Conservation (phyloP, 2,113 vertebrate species). For the Ariopsis seemanni region DNA sequence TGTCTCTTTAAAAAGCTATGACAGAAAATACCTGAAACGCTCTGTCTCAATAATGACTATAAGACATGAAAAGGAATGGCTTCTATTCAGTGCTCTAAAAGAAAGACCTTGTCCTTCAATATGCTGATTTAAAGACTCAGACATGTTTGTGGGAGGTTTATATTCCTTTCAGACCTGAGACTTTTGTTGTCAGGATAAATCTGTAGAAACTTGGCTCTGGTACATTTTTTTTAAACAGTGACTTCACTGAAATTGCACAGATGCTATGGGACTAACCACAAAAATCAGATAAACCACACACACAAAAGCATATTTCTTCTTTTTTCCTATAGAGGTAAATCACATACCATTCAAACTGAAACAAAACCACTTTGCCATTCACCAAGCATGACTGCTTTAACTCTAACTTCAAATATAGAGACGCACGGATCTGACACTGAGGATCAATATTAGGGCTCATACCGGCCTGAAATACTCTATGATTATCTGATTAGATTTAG, state of each 20-base stretch:
- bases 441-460: not conserved
- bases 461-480: not conserved
- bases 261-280: slow-evolving; percentile 22
- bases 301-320: not conserved
- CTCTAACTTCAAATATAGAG: not conserved
- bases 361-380: not conserved
- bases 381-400: not conserved
- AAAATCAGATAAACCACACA: slow-evolving; percentile 21
- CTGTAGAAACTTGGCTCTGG: slow-evolving; percentile 31
- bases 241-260: not conserved
- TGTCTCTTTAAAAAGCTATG: slow-evolving; percentile 15
- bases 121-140: slow-evolving; percentile 19
- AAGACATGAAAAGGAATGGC: slow-evolving; percentile 24
- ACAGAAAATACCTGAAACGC: slow-evolving; percentile 30
- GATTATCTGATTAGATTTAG: not conserved
- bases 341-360: not conserved
- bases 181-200: slow-evolving; percentile 38
- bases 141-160: slow-evolving; percentile 25
- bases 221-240: slow-evolving; percentile 15
- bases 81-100: slow-evolving; percentile 9
- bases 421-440: not conserved
- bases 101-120: slow-evolving; percentile 38
- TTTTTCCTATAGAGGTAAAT: not conserved
- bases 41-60: slow-evolving; percentile 7
- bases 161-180: slow-evolving; percentile 30